These are phyloP conservation scores for Chaetodon auriga DNA, from an alignment of 2,113 vertebrate species.

Conservation along the genomic window DNA sequence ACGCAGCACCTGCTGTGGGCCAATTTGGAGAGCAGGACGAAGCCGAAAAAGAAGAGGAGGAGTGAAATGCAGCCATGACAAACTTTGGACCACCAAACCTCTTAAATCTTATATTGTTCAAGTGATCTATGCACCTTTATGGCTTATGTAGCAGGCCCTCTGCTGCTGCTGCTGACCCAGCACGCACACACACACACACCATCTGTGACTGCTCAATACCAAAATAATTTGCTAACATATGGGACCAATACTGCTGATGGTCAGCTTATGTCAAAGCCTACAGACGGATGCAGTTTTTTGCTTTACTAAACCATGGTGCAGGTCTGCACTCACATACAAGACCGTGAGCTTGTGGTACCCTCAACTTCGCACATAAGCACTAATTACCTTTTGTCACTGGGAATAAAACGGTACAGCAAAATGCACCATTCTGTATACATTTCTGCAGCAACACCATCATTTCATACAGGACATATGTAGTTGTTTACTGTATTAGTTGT, in stretches of 20 bases:
- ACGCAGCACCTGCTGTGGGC: constrained; percentile 41
- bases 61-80: constrained; percentile 3
- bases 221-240: constrained; percentile 25
- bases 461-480: not conserved
- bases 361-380: not conserved
- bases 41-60: not conserved
- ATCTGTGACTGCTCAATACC: constrained; percentile 52
- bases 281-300: not conserved
- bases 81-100: not conserved
- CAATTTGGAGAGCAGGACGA: constrained; percentile 1
- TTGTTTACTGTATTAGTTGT: no score
- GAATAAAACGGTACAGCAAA: not conserved
- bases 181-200: constrained; percentile 30
- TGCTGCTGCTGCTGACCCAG: constrained; percentile 58
- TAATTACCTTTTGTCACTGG: not conserved
- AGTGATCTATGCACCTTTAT: constrained; percentile 34
- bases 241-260: constrained; percentile 41
- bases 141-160: constrained; percentile 30
- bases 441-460: not conserved
- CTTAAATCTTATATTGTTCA: constrained; percentile 33
- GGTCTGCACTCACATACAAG: not conserved
- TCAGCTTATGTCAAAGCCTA: constrained; percentile 19
- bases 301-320: not conserved
- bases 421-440: not conserved
- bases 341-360: not conserved